Conservation (phyloP, 2,888 invertebrate species). For the Hanleya hanleyi region DNA sequence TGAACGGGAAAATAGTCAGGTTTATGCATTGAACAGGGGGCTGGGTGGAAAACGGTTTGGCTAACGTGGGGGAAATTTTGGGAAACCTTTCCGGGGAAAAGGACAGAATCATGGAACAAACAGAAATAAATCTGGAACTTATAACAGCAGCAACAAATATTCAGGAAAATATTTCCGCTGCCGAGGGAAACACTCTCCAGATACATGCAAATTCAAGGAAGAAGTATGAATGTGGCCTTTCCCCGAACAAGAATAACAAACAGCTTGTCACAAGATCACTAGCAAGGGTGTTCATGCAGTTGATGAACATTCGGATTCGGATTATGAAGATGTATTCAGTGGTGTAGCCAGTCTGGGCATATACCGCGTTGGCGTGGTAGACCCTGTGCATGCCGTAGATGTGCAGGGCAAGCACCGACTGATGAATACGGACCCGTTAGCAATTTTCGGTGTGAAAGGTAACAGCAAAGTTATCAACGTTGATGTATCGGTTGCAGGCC, state of each 20-base stretch:
- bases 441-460: not conserved
- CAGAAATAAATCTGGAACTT: no score
- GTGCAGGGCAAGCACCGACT: no score
- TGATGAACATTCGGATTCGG: not conserved
- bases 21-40: not conserved
- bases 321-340: not conserved
- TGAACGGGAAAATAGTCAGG: not conserved
- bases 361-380: not conserved
- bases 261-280: not conserved
- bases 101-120: no score
- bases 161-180: slow-evolving; percentile 12
- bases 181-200: not conserved
- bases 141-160: no score
- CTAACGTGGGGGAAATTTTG: not conserved
- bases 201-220: slow-evolving; percentile 15
- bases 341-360: not conserved
- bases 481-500: slow-evolving; percentile 21
- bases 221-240: slow-evolving; percentile 8
- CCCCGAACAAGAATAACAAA: slow-evolving; percentile 8
- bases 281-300: slow-evolving; percentile 7
- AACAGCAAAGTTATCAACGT: not conserved
- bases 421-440: no score
- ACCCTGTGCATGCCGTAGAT: not conserved
- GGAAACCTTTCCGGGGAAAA: no score
- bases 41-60: not conserved